phyloP scores from a whole-genome alignment of 2,797 vertebrate genomes.

The Picus viridis region DNA sequence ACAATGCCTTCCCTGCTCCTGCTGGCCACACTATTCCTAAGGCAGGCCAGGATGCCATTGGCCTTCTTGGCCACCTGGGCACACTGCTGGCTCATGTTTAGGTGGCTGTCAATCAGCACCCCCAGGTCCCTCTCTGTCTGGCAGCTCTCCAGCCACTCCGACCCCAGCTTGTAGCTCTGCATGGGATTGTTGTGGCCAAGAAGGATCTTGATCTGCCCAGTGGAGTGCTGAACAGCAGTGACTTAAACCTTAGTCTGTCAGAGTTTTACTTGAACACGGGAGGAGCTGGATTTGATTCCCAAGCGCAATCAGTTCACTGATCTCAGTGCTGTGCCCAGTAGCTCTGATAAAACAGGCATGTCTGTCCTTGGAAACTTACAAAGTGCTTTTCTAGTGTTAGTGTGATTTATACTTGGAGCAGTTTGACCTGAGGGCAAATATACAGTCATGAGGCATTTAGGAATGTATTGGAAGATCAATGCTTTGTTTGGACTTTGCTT shows the following conservation, averaged over 20 bases:
- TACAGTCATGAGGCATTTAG: conserved; percentile 19
- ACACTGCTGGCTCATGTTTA: too few relatives aligned
- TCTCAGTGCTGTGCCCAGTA: conserved; percentile 9
- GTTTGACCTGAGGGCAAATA: conserved; percentile 32
- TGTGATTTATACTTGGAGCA: conserved; percentile 6
- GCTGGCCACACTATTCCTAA: too few relatives aligned
- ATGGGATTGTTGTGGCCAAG: too few relatives aligned
- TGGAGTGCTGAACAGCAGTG: not conserved
- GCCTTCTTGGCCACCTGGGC: too few relatives aligned
- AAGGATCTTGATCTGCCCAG: not conserved
- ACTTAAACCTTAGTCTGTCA: not conserved
- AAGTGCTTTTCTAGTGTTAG: conserved; percentile 9
- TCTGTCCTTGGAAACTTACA: conserved; percentile 29
- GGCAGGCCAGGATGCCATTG: too few relatives aligned
- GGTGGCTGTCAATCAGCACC: too few relatives aligned
- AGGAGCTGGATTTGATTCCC: conserved; percentile 29
- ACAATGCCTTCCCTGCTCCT: too few relatives aligned
- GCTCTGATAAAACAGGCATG: not conserved
- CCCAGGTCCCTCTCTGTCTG: too few relatives aligned
- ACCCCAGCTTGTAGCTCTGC: too few relatives aligned
- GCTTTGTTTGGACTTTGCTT: conserved; percentile 1
- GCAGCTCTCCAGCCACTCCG: too few relatives aligned
- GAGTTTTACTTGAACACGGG: not conserved
- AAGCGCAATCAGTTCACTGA: not conserved
- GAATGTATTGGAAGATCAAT: not conserved